phyloP scores from a whole-genome alignment of 2,797 vertebrate species.

The Dendrocincla tyrannina region DNA sequence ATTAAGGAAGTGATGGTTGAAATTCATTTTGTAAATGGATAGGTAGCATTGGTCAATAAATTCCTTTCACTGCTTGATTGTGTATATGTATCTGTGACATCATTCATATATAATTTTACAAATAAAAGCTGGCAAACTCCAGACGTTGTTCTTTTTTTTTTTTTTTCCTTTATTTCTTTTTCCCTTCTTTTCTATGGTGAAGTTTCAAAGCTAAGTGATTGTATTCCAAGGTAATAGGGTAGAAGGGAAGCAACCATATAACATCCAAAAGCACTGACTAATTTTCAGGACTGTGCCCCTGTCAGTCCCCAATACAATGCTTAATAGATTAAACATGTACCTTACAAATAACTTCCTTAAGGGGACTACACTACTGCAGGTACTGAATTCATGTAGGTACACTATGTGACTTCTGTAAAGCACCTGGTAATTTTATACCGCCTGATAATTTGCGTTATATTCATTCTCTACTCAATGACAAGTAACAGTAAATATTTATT shows the following conservation, averaged over 20 bases:
- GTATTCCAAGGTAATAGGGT: neutral
- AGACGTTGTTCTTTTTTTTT: neutral
- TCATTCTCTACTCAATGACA: neutral
- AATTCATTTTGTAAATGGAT: constrained; percentile 44
- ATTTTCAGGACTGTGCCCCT: neutral
- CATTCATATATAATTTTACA: neutral
- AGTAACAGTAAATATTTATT: neutral
- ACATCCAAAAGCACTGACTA: neutral
- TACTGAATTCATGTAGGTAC: neutral
- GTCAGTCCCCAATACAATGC: neutral
- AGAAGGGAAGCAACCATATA: neutral
- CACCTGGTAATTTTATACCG: neutral
- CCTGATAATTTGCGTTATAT: neutral
- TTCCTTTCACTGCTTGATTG: neutral
- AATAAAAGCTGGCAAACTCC: neutral
- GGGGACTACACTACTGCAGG: neutral
- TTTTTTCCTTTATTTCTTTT: neutral
- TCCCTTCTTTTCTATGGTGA: neutral
- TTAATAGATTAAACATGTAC: neutral
- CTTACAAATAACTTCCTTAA: neutral
- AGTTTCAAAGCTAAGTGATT: neutral
- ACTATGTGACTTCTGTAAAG: neutral
- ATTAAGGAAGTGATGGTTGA: constrained; percentile 36
- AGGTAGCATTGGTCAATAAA: constrained; percentile 34
- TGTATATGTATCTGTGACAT: neutral